Conservation (phyloP, 2,113 vertebrate species). For the Centrocercus urophasianus region DNA sequence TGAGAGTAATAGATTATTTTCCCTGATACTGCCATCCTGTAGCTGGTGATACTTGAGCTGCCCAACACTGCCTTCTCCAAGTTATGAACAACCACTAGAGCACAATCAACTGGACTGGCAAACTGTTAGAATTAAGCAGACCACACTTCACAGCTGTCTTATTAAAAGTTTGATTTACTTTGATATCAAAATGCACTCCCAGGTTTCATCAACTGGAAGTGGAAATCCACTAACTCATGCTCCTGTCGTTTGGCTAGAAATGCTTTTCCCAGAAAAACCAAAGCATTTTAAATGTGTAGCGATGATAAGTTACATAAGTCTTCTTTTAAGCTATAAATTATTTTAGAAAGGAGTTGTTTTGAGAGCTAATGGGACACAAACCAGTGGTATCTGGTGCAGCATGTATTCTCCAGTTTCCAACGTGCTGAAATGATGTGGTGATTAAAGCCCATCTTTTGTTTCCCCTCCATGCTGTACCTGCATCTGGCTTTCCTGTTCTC, state of each 20-base stretch:
- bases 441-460: neutral
- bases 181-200: neutral
- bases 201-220: neutral
- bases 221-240: neutral
- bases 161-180: neutral
- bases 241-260: neutral
- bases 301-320: neutral
- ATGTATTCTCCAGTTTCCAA: neutral
- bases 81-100: neutral
- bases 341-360: neutral
- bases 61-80: neutral
- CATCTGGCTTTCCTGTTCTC: neutral
- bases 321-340: neutral
- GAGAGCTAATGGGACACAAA: neutral
- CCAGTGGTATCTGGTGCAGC: neutral
- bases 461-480: neutral
- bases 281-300: neutral
- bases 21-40: neutral
- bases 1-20: neutral
- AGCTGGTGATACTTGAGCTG: neutral
- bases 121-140: neutral
- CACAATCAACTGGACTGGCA: neutral
- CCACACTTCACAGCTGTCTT: neutral
- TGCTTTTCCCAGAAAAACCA: neutral
- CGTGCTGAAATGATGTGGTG: neutral